A percentile compares a stretch with the other conserved stretches of the same genome.
These are phyloP conservation scores for Lasioglossum vierecki DNA, from an alignment of 2,888 invertebrate species.

Conservation along the genomic window DNA sequence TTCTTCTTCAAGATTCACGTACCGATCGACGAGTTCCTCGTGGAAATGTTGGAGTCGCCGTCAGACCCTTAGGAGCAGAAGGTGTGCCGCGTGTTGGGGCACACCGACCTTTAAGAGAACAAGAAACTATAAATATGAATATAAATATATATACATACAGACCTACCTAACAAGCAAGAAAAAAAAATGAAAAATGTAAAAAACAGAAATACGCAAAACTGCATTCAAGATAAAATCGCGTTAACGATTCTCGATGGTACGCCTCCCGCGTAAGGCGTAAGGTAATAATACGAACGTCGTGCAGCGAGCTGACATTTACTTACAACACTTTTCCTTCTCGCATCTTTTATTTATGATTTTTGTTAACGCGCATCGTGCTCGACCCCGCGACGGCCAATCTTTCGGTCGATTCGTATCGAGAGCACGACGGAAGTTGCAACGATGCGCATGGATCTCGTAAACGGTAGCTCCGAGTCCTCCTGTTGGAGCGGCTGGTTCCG, in stretches of 20 bases:
- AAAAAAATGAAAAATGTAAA: constrained; percentile 13
- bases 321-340: constrained; percentile 43
- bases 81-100: constrained; percentile 80
- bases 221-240: constrained; percentile 39
- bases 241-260: constrained; percentile 46
- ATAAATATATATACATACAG: constrained; percentile 10
- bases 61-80: constrained; percentile 83
- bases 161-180: constrained; percentile 28
- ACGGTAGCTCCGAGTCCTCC: constrained; percentile 12
- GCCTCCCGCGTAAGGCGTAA: constrained; percentile 40
- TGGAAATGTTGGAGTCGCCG: constrained; percentile 91
- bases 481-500: constrained; percentile 10
- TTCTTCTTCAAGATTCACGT: constrained; percentile 97
- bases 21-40: constrained; percentile 93
- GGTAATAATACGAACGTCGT: constrained; percentile 37
- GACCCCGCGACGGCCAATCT: constrained; percentile 49
- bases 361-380: constrained; percentile 59
- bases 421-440: constrained; percentile 61
- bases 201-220: constrained; percentile 14
- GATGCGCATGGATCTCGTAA: constrained; percentile 29
- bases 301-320: constrained; percentile 66
- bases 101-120: constrained; percentile 76
- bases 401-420: constrained; percentile 71
- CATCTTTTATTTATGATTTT: constrained; percentile 62
- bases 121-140: neutral